Conservation (phyloP, 30 jellyfish, hydroid and myxozoan species). For the Cassiopea andromeda region DNA sequence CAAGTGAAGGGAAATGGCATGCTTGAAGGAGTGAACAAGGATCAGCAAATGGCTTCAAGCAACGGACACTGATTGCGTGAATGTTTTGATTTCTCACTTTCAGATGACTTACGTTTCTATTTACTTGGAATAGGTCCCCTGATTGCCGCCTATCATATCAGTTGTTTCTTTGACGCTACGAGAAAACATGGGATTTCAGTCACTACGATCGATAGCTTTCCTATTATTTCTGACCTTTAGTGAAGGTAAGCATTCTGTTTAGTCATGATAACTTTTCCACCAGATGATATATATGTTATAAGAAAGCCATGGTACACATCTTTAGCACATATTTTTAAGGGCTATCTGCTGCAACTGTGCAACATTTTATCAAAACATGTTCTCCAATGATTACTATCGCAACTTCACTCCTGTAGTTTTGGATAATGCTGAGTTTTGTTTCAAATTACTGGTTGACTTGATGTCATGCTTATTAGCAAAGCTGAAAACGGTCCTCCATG, state of each 20-base stretch:
- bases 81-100: background rate
- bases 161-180: background rate
- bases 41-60: background rate
- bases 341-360: background rate
- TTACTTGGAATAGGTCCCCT: background rate
- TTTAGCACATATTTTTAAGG: background rate
- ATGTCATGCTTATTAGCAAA: no score
- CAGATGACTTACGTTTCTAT: background rate
- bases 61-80: background rate
- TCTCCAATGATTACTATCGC: background rate
- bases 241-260: background rate
- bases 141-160: background rate
- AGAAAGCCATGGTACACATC: background rate
- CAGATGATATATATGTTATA: background rate
- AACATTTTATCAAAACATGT: background rate
- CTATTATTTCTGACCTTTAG: background rate
- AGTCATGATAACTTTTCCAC: no score
- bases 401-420: background rate
- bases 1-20: conserved; percentile 39
- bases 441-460: no score
- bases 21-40: background rate
- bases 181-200: background rate
- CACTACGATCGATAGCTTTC: background rate
- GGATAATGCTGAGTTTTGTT: no score
- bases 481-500: background rate